These are phyloP conservation scores for Sycobia sp. DNA, from an alignment of 1,140 invertebrate genomes.

Conservation along the genomic window DNA sequence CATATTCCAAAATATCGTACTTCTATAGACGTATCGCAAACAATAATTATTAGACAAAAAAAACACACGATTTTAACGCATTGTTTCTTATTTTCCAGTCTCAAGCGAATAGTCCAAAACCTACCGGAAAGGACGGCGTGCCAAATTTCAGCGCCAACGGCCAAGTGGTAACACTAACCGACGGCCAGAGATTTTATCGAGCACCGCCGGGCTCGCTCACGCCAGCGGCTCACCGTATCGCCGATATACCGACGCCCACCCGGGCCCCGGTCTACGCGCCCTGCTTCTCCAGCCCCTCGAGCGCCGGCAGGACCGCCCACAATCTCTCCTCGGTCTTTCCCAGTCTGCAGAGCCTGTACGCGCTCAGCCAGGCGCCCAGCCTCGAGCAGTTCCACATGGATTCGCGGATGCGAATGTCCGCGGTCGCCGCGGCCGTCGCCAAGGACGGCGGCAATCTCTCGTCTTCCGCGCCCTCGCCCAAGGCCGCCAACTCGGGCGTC, in stretches of 20 bases:
- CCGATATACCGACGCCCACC: slow-evolving; percentile 36
- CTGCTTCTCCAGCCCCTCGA: slow-evolving; percentile 31
- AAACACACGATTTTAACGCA: neutral
- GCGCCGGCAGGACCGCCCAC: slow-evolving; percentile 1
- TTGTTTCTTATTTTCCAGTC: neutral
- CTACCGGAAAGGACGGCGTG: slow-evolving; percentile 29
- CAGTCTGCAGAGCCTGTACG: slow-evolving; percentile 46
- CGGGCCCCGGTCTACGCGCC: slow-evolving; percentile 52
- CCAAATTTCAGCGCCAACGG: slow-evolving; percentile 39
- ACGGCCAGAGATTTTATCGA: slow-evolving; percentile 51
- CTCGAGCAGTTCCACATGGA: slow-evolving; percentile 48
- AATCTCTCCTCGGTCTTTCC: slow-evolving; percentile 47
- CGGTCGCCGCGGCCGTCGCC: neutral
- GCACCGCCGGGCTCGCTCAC: slow-evolving; percentile 52
- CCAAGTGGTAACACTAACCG: slow-evolving; percentile 48
- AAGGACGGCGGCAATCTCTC: neutral
- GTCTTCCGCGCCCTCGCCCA: neutral
- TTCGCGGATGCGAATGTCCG: slow-evolving; percentile 32
- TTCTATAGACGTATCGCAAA: too few species aligned
- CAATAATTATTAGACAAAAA: too few species aligned
- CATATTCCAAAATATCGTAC: too few species aligned
- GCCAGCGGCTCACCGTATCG: slow-evolving; percentile 48
- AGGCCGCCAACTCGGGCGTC: neutral
- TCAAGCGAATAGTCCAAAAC: slow-evolving; percentile 8
- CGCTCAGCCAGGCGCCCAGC: slow-evolving; percentile 45